Evolutionary conservation across 2,113 vertebrate species (phyloP).

Genomic region (Daboia siamensis): DNA sequence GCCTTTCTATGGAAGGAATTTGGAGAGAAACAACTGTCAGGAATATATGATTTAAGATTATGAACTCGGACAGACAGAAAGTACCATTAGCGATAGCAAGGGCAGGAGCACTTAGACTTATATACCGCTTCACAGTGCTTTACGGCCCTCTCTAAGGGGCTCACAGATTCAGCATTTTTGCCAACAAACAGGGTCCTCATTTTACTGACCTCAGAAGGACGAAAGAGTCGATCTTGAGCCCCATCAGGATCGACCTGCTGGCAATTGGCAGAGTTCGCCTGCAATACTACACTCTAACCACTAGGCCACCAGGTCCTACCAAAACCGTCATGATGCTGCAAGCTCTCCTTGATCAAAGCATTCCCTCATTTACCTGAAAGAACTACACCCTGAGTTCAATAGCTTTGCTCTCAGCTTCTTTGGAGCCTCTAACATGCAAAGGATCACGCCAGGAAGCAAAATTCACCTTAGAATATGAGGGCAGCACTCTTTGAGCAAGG

Average conservation of each 20-base stretch:
- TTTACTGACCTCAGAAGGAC: neutral
- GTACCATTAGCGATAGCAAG: neutral
- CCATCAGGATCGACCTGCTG: neutral
- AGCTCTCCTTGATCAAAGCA: neutral
- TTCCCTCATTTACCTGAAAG: neutral
- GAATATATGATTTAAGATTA: neutral
- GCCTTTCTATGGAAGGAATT: neutral
- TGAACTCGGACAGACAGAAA: neutral
- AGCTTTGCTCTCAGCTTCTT: neutral
- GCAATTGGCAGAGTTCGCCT: neutral
- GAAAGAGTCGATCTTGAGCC: neutral
- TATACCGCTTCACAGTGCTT: neutral
- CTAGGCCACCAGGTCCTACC: neutral
- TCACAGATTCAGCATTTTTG: neutral
- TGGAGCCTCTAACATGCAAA: neutral
- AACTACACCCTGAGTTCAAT: neutral
- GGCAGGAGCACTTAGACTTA: neutral
- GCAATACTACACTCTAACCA: neutral
- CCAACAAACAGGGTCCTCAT: neutral
- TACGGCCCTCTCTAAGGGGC: neutral
- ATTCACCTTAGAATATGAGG: neutral
- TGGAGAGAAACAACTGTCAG: neutral
- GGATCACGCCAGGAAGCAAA: neutral
- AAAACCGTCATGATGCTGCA: neutral
- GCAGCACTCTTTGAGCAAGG: neutral